phyloP scores from a whole-genome alignment of 2,797 vertebrate genomes.

The Microtus obscurus region DNA sequence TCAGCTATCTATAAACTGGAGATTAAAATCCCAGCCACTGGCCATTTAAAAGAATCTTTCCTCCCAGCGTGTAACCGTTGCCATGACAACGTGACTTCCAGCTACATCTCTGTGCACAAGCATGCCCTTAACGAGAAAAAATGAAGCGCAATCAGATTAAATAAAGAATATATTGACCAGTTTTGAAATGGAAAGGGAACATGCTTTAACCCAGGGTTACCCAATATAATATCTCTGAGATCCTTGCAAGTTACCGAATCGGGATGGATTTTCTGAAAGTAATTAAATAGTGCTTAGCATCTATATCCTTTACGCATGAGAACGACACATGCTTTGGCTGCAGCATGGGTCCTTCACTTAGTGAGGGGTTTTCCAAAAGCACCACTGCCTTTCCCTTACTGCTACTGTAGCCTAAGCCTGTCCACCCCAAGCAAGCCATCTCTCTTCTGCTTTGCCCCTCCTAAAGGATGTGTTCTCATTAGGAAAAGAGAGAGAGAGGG shows the following conservation, averaged over 20 bases:
- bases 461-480: background rate
- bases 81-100: constrained; percentile 91
- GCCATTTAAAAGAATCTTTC: constrained; percentile 85
- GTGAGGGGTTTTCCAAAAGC: constrained; percentile 30
- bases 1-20: constrained; percentile 78
- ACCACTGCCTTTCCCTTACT: background rate
- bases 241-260: background rate
- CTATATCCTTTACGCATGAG: background rate
- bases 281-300: constrained; percentile 20
- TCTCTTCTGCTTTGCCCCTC: background rate
- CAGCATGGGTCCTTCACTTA: background rate
- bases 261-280: constrained; percentile 20
- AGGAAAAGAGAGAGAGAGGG: background rate
- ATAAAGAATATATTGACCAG: constrained; percentile 64
- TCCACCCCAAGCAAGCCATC: background rate
- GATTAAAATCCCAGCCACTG: constrained; percentile 81
- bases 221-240: constrained; percentile 47
- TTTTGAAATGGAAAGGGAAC: constrained; percentile 34
- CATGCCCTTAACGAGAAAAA: background rate
- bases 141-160: constrained; percentile 65
- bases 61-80: constrained; percentile 87
- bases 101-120: constrained; percentile 80
- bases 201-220: constrained; percentile 50
- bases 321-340: background rate
- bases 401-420: background rate